Conservation (phyloP, 2,888 invertebrate species). For the Choreutis nemorana region DNA sequence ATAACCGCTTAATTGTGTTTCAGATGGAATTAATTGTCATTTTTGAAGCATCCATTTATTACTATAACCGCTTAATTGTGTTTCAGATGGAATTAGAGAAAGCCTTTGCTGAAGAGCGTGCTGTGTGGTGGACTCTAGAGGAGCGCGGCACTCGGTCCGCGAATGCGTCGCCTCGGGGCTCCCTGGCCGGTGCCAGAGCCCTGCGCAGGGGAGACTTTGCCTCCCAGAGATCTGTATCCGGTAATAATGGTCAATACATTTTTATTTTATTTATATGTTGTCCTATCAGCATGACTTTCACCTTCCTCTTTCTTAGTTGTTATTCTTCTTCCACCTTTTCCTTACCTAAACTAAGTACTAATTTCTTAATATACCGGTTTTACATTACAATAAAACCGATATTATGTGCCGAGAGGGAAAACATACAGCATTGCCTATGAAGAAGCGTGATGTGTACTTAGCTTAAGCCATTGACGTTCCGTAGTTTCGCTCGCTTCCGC, state of each 20-base stretch:
- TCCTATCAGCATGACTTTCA: too few relatives aligned
- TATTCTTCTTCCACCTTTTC: too few relatives aligned
- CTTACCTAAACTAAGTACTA: too few relatives aligned
- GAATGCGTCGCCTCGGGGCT: constrained; percentile 81
- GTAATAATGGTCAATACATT: constrained; percentile 24
- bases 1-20: not conserved
- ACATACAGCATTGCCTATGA: too few relatives aligned
- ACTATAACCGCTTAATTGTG: not conserved
- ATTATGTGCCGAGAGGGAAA: too few relatives aligned
- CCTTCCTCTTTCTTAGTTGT: too few relatives aligned
- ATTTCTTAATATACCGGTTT: too few relatives aligned
- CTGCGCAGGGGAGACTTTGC: constrained; percentile 76
- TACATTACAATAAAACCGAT: too few relatives aligned
- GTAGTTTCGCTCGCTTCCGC: too few relatives aligned
- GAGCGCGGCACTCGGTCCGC: constrained; percentile 83
- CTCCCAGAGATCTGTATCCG: constrained; percentile 77
- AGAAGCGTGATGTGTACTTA: too few relatives aligned
- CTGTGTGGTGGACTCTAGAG: constrained; percentile 89
- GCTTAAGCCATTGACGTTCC: too few relatives aligned
- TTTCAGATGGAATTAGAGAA: constrained; percentile 75
- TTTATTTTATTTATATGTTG: constrained; percentile 1
- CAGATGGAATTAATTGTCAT: not conserved
- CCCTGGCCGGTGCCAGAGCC: constrained; percentile 73
- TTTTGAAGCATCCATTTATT: not conserved
- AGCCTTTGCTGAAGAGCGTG: constrained; percentile 86